Base-by-base conservation (phyloP, 2,113 vertebrate genomes). In the Seriola rivoliana region DNA sequence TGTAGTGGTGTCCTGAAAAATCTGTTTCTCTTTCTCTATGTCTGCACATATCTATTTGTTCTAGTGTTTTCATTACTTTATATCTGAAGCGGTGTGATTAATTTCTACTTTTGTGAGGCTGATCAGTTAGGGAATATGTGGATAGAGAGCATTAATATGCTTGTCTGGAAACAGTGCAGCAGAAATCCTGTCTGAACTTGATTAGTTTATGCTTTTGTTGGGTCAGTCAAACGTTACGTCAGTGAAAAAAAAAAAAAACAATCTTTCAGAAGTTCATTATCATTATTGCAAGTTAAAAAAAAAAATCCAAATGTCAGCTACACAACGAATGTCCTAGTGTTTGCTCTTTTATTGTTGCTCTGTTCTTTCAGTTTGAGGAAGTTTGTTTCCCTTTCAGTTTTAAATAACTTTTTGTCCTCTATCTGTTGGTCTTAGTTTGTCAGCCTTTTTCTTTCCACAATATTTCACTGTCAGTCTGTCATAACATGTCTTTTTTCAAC, bases 71-170 rank as follows among this genome's bases (percentile, higher is more conserved):
- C 32, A 21, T 58, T 17, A n/a, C 21, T 54, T 32, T 74, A 25
- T 74, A 74, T 69, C 38, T 32, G 38, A 81, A 55, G 38, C 66
- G 25, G 38, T 78, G 21, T 81, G 21, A 9, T 87, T 81, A 21
- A 79, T 80, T 69, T 72, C 8, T 38, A 29, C 71, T 62, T 81
- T 68, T 13, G 50, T 74, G 19, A 63, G 29, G 40, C 36, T 70
- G 44, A 55, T 79, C 29, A 59, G n/a, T 71, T 50, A 21, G 11
- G 19, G 8, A 34, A 8, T 48, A 60, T 3, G 3, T 44, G 12
- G 9, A 38, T 64, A 38, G 5, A 46, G 54, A 59, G 2, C 9
- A 17, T 57, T n/a, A 11, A 29, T n/a, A 5, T 48, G 38, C 17
- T 58, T 19, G 6, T 52, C 55, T 46, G 21, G 44, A 23, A 42